Percentiles rank a stretch among this genome's conserved stretches.
phyloP scores from a whole-genome alignment of 2,888 invertebrate species.

The Andrena haemorrhoa region DNA sequence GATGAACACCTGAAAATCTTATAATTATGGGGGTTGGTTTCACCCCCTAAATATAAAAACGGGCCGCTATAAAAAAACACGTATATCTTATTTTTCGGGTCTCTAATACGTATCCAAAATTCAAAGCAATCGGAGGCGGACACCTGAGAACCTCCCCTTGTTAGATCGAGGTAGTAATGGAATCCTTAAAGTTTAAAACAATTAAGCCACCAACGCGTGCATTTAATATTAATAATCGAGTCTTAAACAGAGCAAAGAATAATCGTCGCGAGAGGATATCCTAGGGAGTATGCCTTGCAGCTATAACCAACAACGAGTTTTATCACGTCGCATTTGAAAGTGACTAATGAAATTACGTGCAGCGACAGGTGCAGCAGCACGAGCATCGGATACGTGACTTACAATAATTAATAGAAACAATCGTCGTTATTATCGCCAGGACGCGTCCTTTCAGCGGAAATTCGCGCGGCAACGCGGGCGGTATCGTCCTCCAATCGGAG shows the following conservation, averaged over 20 bases:
- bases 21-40: no score
- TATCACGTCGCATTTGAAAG: slow-evolving; percentile 58
- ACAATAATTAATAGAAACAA: slow-evolving; percentile 82
- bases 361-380: slow-evolving; percentile 64
- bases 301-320: slow-evolving; percentile 41
- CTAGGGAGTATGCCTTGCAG: neutral
- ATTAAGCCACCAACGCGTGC: neutral
- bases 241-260: slow-evolving; percentile 8
- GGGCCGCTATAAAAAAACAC: no score
- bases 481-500: slow-evolving; percentile 66
- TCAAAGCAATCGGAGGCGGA: no score
- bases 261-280: slow-evolving; percentile 19
- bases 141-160: no score
- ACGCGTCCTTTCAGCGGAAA: slow-evolving; percentile 55
- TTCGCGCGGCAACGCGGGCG: slow-evolving; percentile 49
- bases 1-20: no score
- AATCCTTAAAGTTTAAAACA: no score
- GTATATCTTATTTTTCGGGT: no score
- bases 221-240: slow-evolving; percentile 19
- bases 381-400: slow-evolving; percentile 80
- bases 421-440: slow-evolving; percentile 71
- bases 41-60: no score
- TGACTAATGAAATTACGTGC: slow-evolving; percentile 77
- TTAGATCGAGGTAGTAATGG: no score
- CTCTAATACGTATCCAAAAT: no score